Percentiles rank a stretch among this genome's conserved stretches.
phyloP scores from a whole-genome alignment of 2,888 invertebrate genomes.

The Dolomedes plantarius region DNA sequence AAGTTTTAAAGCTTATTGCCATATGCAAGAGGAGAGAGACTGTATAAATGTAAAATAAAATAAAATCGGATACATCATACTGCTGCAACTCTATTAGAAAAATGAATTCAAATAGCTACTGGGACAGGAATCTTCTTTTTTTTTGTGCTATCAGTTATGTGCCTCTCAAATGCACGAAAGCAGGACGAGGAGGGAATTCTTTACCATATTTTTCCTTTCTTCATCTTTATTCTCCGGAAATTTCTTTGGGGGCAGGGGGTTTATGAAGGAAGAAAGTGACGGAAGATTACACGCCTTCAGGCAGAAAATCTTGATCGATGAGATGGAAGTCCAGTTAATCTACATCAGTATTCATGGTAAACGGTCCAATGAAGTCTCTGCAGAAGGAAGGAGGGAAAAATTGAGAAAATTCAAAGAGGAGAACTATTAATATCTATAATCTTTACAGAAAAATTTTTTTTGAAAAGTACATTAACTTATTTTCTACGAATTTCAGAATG shows the following conservation, averaged over 20 bases:
- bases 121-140: no score
- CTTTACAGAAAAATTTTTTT: no score
- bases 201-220: conserved; percentile 5
- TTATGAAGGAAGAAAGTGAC: conserved; percentile 1
- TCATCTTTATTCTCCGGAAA: conserved; percentile 11
- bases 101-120: no score
- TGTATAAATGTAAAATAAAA: no score
- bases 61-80: no score
- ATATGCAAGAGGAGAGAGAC: no score
- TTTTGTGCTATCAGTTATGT: no score
- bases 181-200: background rate
- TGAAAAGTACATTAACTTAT: no score
- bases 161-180: no score
- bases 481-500: no score
- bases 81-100: no score
- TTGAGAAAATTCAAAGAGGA: background rate
- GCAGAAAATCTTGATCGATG: conserved; percentile 16
- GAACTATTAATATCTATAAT: background rate
- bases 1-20: no score
- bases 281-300: conserved; percentile 4
- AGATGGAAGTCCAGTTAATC: background rate
- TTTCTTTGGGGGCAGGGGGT: conserved; percentile 10
- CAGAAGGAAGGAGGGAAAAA: background rate
- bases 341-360: background rate
- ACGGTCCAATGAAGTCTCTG: background rate